Base-by-base conservation (phyloP, 2,888 invertebrate genomes). In the Petrolisthes manimaculis region DNA sequence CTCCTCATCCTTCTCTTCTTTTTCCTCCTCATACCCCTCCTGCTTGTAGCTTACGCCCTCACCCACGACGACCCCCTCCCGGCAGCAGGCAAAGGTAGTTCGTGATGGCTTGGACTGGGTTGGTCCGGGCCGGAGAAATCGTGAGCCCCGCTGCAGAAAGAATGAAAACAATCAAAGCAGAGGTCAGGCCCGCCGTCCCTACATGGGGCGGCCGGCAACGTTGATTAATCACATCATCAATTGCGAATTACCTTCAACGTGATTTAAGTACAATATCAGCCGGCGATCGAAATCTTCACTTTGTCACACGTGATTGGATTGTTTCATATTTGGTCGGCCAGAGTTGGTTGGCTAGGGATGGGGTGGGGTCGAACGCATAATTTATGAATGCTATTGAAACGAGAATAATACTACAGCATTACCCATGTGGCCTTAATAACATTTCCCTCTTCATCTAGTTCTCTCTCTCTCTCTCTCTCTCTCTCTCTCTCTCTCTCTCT, bases 201-300 rank as follows among this genome's bases (percentile, higher is more conserved):
- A 87, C 87, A 87, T 87, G 87, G 87, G 83, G 83, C 53, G 87
- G 74, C 53, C 81, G 77, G 24, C 51, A 77, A 87, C 87, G 67
- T 79, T 87, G 87, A 87, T 79, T 24, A 83, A 87, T 87, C 79
- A 79, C 87, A 87, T 87, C 87, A 87, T 87, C 87, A 83, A 87
- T 87, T 83, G 87, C 74, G 87, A 87, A 87, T 87, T 87, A 87
- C 87, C 87, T 83, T 56, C 87, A 78, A 24, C 87, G 83, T 87
- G 87, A 87, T 87, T 87, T 87, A 87, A 87, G 87, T 87, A 87
- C 87, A 87, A 87, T 87, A 87, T 87, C 87, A 87, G 87, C 87
- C 78, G 83, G 83, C 71, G 87, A 87, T 87, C 87, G 83, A 83
- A 87, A 87, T 87, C 87, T 83, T 69, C 87, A 83, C 83, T 87